Evolutionary conservation across 2,888 invertebrate genomes (phyloP).

Genomic region (Neocrepidodera transversa): DNA sequence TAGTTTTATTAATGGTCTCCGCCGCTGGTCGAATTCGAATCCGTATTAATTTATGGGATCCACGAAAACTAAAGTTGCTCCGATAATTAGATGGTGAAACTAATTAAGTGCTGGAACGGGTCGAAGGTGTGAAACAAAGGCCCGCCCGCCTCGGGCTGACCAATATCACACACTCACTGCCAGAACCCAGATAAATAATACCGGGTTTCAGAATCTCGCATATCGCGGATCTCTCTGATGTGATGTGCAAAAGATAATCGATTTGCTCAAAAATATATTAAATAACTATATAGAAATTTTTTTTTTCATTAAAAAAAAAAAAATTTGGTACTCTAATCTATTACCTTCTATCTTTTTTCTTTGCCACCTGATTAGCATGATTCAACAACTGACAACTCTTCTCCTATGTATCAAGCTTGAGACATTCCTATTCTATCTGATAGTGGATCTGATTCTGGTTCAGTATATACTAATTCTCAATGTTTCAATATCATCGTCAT

Average conservation of each 20-base stretch:
- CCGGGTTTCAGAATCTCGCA: conserved; percentile 18
- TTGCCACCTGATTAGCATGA: conserved; percentile 27
- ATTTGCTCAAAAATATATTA: too few species aligned
- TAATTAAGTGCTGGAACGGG: conserved; percentile 62
- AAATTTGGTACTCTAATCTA: too few species aligned
- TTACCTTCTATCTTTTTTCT: too few species aligned
- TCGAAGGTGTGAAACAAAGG: conserved; percentile 63
- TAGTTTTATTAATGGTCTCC: too few species aligned
- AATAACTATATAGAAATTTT: too few species aligned
- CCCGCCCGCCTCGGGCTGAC: conserved; percentile 54
- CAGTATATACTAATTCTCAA: conserved; percentile 25
- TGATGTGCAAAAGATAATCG: background rate
- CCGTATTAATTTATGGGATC: conserved; percentile 60
- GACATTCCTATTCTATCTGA: conserved; percentile 25
- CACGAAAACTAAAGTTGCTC: conserved; percentile 59
- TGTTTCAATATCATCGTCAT: conserved; percentile 26
- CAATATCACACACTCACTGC: conserved; percentile 27
- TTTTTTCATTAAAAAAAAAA: too few species aligned
- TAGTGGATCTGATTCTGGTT: conserved; percentile 16
- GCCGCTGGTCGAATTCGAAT: conserved; percentile 40
- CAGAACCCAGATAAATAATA: conserved; percentile 29
- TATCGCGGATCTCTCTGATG: conserved; percentile 1
- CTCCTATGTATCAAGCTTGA: conserved; percentile 18
- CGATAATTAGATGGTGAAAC: conserved; percentile 65
- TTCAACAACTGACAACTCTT: conserved; percentile 24